Evolutionary conservation across 2,797 vertebrate genomes (phyloP).

Genomic region (Hypotaenidia philippensis): DNA sequence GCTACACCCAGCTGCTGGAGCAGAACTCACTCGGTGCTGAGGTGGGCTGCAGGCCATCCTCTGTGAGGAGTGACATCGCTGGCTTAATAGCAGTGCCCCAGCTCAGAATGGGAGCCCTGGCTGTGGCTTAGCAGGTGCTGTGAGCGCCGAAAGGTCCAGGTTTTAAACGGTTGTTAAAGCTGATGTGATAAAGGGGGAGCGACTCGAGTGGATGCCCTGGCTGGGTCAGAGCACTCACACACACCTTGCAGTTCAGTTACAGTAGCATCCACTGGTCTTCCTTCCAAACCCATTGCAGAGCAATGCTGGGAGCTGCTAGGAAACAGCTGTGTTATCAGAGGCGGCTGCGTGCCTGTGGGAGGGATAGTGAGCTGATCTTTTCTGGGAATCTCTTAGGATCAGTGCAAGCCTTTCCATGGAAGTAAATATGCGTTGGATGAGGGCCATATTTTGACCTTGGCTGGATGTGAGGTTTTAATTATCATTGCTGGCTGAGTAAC

Average conservation of each 20-base stretch:
- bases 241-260: not conserved
- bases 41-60: not conserved
- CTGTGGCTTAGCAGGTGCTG: not conserved
- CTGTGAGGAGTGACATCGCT: not conserved
- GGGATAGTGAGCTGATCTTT: not conserved
- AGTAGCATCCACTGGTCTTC: not conserved
- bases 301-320: not conserved
- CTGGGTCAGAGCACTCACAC: not conserved
- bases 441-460: slow-evolving; percentile 26
- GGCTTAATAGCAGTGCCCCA: not conserved
- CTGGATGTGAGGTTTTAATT: slow-evolving; percentile 36
- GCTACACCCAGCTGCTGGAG: not conserved
- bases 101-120: not conserved
- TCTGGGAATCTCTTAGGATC: not conserved
- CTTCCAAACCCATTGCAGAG: not conserved
- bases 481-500: slow-evolving; percentile 25
- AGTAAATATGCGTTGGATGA: not conserved
- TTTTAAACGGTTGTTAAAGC: not conserved
- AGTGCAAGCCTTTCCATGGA: not conserved
- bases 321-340: not conserved
- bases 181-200: not conserved
- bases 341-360: not conserved
- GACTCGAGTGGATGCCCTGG: not conserved
- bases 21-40: not conserved
- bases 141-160: not conserved